Conservation (phyloP, 2,113 vertebrate species). For the Piaya cayana region DNA sequence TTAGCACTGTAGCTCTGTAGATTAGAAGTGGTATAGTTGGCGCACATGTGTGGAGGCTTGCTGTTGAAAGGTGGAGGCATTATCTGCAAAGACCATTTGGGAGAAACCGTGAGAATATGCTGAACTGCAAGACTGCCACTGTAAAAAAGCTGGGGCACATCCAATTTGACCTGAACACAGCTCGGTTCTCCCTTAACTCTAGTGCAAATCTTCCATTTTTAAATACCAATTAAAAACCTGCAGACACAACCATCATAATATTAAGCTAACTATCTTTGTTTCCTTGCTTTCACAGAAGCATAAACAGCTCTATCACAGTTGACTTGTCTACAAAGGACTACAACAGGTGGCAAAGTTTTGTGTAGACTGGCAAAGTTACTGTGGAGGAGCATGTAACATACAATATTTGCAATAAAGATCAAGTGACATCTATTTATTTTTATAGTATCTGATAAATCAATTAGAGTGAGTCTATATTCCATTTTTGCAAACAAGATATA, state of each 20-base stretch:
- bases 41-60: too few species aligned
- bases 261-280: neutral
- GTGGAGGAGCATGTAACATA: neutral
- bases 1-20: neutral
- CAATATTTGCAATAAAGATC: neutral
- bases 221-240: neutral
- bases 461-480: neutral
- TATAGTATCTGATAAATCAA: neutral
- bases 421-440: neutral
- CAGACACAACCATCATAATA: neutral
- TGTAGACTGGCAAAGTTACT: neutral
- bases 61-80: neutral
- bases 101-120: rapidly evolving
- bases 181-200: neutral
- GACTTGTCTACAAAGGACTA: neutral
- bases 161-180: neutral
- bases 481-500: neutral
- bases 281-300: neutral
- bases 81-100: neutral
- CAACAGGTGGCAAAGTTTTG: neutral
- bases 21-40: rapidly evolving
- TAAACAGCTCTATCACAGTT: neutral
- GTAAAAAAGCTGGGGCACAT: neutral
- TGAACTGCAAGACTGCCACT: neutral
- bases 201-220: neutral